phyloP scores from a whole-genome alignment of 1,140 invertebrate species.

The Aphelenchoides besseyi region DNA sequence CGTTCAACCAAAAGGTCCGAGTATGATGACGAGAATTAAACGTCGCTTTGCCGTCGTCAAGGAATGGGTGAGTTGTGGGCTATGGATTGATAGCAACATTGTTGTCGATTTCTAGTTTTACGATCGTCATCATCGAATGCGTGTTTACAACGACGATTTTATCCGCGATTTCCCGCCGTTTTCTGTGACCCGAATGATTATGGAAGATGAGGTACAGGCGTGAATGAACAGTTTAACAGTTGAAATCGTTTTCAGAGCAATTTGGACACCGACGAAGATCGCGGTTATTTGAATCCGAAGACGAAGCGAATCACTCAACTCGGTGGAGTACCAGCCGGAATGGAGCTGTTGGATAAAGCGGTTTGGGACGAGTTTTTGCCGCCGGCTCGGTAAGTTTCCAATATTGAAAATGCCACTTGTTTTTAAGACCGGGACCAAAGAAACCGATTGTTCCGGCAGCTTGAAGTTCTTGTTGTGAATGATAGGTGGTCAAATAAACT shows the following conservation, averaged over 20 bases:
- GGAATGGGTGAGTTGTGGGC: background rate
- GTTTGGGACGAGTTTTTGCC: slow-evolving; percentile 7
- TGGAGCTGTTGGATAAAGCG: background rate
- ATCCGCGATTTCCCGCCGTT: background rate
- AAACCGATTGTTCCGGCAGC: too few species aligned
- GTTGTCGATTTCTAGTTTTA: background rate
- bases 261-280: slow-evolving; percentile 16
- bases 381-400: background rate
- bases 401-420: too few species aligned
- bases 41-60: background rate
- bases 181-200: background rate
- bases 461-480: too few species aligned
- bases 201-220: slow-evolving; percentile 5
- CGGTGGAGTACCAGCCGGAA: background rate
- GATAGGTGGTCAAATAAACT: too few species aligned
- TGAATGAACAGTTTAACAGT: background rate
- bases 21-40: background rate
- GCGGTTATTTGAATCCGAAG: background rate
- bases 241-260: background rate
- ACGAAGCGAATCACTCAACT: background rate
- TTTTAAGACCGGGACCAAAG: too few species aligned
- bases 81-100: background rate
- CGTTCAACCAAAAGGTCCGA: background rate
- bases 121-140: background rate
- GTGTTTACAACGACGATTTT: slow-evolving; percentile 13